These are phyloP conservation scores for Pedionomus torquatus DNA, from an alignment of 2,113 vertebrate genomes.

Conservation along the genomic window DNA sequence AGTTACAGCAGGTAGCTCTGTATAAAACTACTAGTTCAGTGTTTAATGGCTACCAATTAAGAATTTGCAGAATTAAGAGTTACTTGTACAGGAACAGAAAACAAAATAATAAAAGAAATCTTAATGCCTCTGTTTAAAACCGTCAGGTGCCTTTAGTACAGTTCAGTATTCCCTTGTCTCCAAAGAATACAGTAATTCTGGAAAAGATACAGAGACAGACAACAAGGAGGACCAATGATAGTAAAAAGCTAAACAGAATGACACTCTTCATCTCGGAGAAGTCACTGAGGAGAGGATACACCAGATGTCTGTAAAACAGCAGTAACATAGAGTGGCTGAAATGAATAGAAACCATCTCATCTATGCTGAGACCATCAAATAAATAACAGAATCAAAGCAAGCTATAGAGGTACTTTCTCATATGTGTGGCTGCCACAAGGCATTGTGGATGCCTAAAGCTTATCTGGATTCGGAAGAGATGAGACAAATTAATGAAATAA, in stretches of 20 bases:
- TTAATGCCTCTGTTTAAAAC: neutral
- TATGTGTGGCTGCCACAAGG: neutral
- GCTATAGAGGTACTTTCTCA: neutral
- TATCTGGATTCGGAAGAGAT: neutral
- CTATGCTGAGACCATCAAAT: neutral
- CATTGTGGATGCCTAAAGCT: neutral
- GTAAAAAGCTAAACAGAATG: neutral
- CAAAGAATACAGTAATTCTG: neutral
- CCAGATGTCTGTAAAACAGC: neutral
- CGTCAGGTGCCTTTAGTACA: neutral
- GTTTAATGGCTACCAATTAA: neutral
- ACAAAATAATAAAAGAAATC: neutral
- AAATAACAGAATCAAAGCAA: neutral
- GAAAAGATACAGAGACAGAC: neutral
- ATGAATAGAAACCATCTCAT: neutral
- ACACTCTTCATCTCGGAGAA: neutral
- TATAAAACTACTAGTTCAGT: neutral
- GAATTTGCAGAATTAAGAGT: neutral
- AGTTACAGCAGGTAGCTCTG: neutral
- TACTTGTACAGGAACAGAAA: neutral
- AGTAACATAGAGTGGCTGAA: neutral
- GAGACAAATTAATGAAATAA: constrained; percentile 3
- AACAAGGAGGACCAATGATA: neutral
- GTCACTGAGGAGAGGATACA: neutral
- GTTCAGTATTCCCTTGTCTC: neutral